Evolutionary conservation across 2,113 vertebrate genomes (phyloP), one percentile per base, ranked within the genome.

Genomic region (Gymnarchus niloticus): DNA sequence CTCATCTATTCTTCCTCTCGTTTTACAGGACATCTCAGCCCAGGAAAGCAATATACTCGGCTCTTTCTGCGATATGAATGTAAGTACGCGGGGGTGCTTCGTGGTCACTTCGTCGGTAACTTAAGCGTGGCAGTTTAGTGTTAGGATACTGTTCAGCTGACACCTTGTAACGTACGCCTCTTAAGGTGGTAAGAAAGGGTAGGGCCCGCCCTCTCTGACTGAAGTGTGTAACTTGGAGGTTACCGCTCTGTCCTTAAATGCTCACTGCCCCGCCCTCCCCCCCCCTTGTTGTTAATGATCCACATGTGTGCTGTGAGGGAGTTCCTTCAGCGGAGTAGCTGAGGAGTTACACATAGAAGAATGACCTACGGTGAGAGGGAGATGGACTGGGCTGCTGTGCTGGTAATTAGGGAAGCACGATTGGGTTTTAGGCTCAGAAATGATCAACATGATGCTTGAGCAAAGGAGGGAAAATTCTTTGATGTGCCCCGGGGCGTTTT

Each of bases 21-120:
- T 85, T 90, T 88, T 89, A 85, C 93, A 99, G 98, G 98, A 99
- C 94, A 99, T 99, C 92, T 99, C 98, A 80, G 96, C 97, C 90
- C 97, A 99, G 91, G 98, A 99, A 94, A 99, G 98, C 95, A 99
- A 98, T 96, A 98, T 99, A 92, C 95, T 99, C 85, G 98, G 98
- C 90, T 97, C 97, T 84, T 99, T 99, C 94, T 99, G 98, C 92
- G 98, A 99, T 92, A 99, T 99, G 98, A 99, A 99, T 87, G 98
- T 99, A 97, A 99, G 98, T 93, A 57, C 23, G 3, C 17, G 37
- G 37, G 52, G 61, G 61, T 17, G 10, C 4, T n/a, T 73, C 33
- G 28, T 2, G 14, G 17, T 14, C 1, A 33, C 12, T 3, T 19
- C 21, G 6, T n/a, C 21, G 44, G 44, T 1, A 41, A 8, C 44